Evolutionary conservation across 64 coral and sea anemone genomes (phyloP).

Genomic region (Hydrozoanthus tunicans): DNA sequence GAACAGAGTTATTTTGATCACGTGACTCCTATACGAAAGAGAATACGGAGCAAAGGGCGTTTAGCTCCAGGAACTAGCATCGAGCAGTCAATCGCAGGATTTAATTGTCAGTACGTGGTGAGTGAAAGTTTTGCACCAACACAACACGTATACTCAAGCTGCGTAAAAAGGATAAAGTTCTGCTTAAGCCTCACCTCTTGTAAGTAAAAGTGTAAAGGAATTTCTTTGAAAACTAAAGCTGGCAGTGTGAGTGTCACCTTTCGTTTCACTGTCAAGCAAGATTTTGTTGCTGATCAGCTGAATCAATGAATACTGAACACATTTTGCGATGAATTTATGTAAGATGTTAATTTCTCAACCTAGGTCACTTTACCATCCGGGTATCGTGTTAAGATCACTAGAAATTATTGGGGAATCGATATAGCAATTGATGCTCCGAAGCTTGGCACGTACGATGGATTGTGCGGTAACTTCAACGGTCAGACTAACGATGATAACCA

Average conservation of each 20-base stretch:
- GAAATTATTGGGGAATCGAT: conserved; percentile 22
- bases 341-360: background rate
- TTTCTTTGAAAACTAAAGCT: too few relatives aligned
- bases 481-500: conserved; percentile 4
- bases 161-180: too few relatives aligned
- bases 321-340: background rate
- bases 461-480: conserved; percentile 24
- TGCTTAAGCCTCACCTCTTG: too few relatives aligned
- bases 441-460: background rate
- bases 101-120: conserved; percentile 32
- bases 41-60: conserved; percentile 27
- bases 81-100: conserved; percentile 16
- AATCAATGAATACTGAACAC: too few relatives aligned
- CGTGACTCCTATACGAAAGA: conserved; percentile 15
- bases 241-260: too few relatives aligned
- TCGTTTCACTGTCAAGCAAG: too few relatives aligned
- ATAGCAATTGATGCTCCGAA: conserved; percentile 21
- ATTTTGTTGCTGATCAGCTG: too few relatives aligned
- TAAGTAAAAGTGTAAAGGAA: too few relatives aligned
- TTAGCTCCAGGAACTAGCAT: conserved; percentile 19
- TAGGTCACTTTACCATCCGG: conserved; percentile 32
- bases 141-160: too few relatives aligned
- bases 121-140: background rate
- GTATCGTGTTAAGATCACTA: background rate
- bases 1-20: conserved; percentile 1